phyloP scores from a whole-genome alignment of 2,888 invertebrate genomes.

The Plutella xylostella region DNA sequence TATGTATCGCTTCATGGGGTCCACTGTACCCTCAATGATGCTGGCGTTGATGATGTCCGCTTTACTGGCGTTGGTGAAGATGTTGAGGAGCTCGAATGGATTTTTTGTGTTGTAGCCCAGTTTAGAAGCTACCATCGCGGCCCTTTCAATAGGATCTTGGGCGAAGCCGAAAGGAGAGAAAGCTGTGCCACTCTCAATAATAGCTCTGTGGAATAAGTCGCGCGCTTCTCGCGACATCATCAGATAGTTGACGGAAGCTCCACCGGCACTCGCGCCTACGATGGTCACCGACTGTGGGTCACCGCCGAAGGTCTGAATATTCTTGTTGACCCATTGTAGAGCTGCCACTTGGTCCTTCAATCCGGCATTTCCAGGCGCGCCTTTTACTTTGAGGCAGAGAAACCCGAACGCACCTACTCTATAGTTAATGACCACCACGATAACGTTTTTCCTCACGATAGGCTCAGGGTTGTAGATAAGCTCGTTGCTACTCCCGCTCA shows the following conservation, averaged over 20 bases:
- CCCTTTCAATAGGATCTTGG: constrained; percentile 13
- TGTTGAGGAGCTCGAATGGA: constrained; percentile 15
- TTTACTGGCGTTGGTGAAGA: constrained; percentile 15
- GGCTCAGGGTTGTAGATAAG: constrained; percentile 15
- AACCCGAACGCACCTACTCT: constrained; percentile 18
- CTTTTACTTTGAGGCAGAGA: constrained; percentile 17
- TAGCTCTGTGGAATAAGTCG: constrained; percentile 16
- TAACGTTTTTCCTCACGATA: constrained; percentile 15
- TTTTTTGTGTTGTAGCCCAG: constrained; percentile 18
- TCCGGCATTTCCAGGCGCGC: constrained; percentile 18
- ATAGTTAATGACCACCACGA: constrained; percentile 18
- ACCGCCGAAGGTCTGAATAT: constrained; percentile 17
- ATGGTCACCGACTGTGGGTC: constrained; percentile 15
- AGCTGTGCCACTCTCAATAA: constrained; percentile 18
- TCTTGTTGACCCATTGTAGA: constrained; percentile 16
- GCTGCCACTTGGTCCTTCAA: constrained; percentile 18
- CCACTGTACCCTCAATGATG: not conserved
- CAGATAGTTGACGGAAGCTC: constrained; percentile 15
- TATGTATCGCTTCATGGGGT: constrained; percentile 1
- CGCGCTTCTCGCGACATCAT: constrained; percentile 14
- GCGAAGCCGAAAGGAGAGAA: constrained; percentile 16
- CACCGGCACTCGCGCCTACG: constrained; percentile 18
- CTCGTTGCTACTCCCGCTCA: constrained; percentile 11
- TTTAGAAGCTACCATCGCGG: constrained; percentile 13
- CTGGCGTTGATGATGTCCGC: constrained; percentile 15